Evolutionary conservation across 2,797 vertebrate species (phyloP), one percentile per base, ranked within the genome.

Genomic region (Xiphophorus birchmanni): DNA sequence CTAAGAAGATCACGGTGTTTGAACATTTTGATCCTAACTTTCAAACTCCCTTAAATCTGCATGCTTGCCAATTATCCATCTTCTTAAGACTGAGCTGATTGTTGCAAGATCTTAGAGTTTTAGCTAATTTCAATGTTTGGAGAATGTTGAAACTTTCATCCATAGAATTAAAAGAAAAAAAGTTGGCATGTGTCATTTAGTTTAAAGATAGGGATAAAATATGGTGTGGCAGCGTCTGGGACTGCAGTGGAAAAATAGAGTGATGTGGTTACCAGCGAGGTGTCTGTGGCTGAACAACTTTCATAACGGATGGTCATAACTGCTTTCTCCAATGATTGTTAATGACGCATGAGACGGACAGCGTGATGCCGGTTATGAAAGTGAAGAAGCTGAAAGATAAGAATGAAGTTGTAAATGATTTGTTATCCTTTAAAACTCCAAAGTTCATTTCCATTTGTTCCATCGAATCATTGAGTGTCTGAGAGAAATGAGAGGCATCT

Each of bases 241-340:
- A 74, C 84, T 11, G 67, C 74, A 75, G 71, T 78, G 86, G 86
- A 86, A 86, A 83, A 81, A 67, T 44, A 2, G 76, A 60, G 4
- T n/a, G 13, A 73, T 2, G 45, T 4, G 56, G 79, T 37, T 40
- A 63, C 17, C 3, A 52, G 52, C 0, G 79, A 74, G 71, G 82
- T 42, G 80, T 73, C 75, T 74, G 80, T 35, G 45, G 78, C 48
- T 45, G 7, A 3, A 35, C 29, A 47, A 37, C 3, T 80, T 80
- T 76, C 4, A 82, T 80, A 85, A 1, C 15, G 69, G 40, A 37
- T 5, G 44, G 44, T 79, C 76, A 0, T 18, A 56, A 10, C 32
- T 50, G 40, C 75, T 74, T 86, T 69, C 69, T 40, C 26, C 37
- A 12, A 5, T 0, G n/a, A 56, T 60, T 69, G 67, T 69, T 80